These are phyloP conservation scores for Drosophila neonasuta DNA, from an alignment of 2,888 invertebrate genomes.

Conservation along the genomic window DNA sequence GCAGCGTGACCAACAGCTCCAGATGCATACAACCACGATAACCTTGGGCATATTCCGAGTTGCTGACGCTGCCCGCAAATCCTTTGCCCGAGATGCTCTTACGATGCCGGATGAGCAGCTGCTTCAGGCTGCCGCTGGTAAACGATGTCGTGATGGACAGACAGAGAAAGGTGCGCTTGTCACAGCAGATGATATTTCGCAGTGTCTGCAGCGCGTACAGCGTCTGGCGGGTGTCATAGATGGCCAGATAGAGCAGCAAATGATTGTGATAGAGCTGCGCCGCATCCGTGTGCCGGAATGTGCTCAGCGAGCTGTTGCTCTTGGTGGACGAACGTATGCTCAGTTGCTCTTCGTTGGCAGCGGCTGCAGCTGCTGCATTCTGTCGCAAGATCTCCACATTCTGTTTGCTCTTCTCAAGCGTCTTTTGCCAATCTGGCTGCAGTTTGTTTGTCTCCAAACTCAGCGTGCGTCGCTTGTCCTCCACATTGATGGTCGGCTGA, in stretches of 20 bases:
- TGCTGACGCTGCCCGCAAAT: constrained; percentile 85
- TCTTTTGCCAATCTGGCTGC: constrained; percentile 79
- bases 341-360: constrained; percentile 65
- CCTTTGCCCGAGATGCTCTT: constrained; percentile 89
- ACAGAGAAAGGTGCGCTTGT: constrained; percentile 88
- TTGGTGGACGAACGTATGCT: constrained; percentile 61
- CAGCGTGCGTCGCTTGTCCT: constrained; percentile 78
- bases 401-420: constrained; percentile 82
- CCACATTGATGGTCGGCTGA: constrained; percentile 78
- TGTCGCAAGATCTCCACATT: constrained; percentile 82
- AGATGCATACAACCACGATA: constrained; percentile 91
- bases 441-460: constrained; percentile 76
- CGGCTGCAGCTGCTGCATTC: constrained; percentile 70
- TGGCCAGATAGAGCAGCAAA: constrained; percentile 90
- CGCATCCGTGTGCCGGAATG: constrained; percentile 41
- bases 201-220: constrained; percentile 89
- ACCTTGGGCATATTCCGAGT: constrained; percentile 86
- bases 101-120: constrained; percentile 85
- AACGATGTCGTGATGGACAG: constrained; percentile 89
- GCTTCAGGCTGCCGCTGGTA: constrained; percentile 83
- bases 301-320: constrained; percentile 59
- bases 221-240: constrained; percentile 88
- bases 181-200: constrained; percentile 87
- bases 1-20: constrained; percentile 89
- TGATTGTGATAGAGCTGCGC: constrained; percentile 89